Evolutionary conservation across 2,797 vertebrate genomes (phyloP).

Genomic region (Bradypus variegatus): DNA sequence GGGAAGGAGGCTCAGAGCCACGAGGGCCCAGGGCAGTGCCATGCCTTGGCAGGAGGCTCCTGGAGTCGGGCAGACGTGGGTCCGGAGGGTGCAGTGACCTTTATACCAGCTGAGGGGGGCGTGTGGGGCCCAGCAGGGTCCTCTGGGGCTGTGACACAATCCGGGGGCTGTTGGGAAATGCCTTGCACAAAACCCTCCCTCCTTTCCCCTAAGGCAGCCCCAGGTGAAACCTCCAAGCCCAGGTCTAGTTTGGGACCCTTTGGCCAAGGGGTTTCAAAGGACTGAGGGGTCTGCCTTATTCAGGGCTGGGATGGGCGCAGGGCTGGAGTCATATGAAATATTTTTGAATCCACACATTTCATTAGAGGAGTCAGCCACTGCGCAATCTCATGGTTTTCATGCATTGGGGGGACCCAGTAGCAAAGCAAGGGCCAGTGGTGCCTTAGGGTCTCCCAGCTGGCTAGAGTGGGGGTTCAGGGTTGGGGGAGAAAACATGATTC

Average conservation of each 20-base stretch:
- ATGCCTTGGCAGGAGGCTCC: too few species aligned
- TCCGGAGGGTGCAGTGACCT: too few species aligned
- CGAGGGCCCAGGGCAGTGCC: background rate
- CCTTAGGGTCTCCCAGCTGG: background rate
- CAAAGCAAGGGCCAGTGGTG: background rate
- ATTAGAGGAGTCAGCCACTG: too few species aligned
- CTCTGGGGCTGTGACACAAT: background rate
- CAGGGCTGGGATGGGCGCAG: background rate
- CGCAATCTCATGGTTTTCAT: background rate
- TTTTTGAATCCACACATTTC: background rate
- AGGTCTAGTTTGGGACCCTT: background rate
- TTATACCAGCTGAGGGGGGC: too few species aligned
- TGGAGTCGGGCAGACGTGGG: background rate
- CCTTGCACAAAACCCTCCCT: background rate
- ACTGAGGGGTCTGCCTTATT: background rate
- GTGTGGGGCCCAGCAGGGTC: too few species aligned
- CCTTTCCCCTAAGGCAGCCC: background rate
- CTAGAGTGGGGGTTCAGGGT: accelerated
- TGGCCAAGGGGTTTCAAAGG: background rate
- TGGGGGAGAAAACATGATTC: background rate
- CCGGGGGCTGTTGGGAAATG: background rate
- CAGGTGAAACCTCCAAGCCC: background rate
- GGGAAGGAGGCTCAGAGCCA: constrained; percentile 44
- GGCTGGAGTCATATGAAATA: accelerated
- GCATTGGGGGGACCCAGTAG: too few species aligned